A percentile compares a stretch with the other conserved stretches of the same genome.
Evolutionary conservation across 2,797 vertebrate species (phyloP).

Genomic region (Hippoglossus hippoglossus): DNA sequence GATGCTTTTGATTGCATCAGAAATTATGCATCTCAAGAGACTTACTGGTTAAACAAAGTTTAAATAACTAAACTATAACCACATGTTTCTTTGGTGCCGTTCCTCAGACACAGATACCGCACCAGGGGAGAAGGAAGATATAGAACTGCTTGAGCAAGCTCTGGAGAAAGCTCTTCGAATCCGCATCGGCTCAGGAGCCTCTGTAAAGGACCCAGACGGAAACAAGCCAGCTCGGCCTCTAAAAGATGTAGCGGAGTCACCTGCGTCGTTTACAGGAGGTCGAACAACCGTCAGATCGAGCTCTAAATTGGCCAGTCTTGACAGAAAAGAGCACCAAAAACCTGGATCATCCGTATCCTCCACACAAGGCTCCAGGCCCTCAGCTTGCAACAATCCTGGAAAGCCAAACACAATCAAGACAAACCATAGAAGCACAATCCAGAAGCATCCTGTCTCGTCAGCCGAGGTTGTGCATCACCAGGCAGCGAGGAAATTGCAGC

Average conservation of each 20-base stretch:
- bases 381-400: background rate
- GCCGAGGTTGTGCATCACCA: constrained; percentile 20
- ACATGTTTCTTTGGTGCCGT: constrained; percentile 28
- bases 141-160: constrained; percentile 80
- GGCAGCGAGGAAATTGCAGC: constrained; percentile 34
- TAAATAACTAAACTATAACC: constrained; percentile 1
- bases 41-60: background rate
- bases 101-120: constrained; percentile 50
- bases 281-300: constrained; percentile 18
- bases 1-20: background rate
- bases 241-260: constrained; percentile 27
- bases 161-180: constrained; percentile 80
- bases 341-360: constrained; percentile 12
- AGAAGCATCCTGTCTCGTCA: constrained; percentile 24
- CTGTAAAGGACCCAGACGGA: constrained; percentile 36
- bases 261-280: constrained; percentile 29
- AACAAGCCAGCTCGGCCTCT: constrained; percentile 18
- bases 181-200: constrained; percentile 60
- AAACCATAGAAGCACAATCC: constrained; percentile 22
- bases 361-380: constrained; percentile 6
- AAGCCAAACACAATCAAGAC: constrained; percentile 27
- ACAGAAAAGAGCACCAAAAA: constrained; percentile 40
- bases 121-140: constrained; percentile 74
- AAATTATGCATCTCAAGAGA: background rate
- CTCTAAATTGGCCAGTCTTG: constrained; percentile 32